These are phyloP conservation scores for Eulithis prunata DNA, from an alignment of 2,888 invertebrate species.

Conservation along the genomic window DNA sequence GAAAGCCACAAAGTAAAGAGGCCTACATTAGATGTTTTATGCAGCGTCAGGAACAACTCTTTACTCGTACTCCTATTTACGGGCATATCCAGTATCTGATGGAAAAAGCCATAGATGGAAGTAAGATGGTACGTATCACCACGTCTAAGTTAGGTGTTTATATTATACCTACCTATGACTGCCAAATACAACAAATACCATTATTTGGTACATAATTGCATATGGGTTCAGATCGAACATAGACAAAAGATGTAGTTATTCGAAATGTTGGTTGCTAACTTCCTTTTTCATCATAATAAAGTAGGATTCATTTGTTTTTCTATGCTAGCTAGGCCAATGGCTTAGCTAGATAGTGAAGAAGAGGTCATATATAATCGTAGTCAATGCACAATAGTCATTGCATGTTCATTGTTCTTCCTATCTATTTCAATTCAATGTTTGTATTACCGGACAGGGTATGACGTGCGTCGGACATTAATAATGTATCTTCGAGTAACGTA, in stretches of 20 bases:
- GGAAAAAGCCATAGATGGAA: too few relatives aligned
- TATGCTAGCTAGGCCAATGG: neutral
- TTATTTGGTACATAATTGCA: too few relatives aligned
- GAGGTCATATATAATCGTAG: constrained; percentile 4
- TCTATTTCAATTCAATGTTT: constrained; percentile 17
- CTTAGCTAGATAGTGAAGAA: neutral
- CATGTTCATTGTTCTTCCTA: constrained; percentile 20
- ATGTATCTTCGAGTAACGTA: constrained; percentile 7
- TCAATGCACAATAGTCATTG: constrained; percentile 13
- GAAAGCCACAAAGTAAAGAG: neutral
- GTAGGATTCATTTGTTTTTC: constrained; percentile 1
- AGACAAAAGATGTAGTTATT: neutral
- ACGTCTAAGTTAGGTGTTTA: too few relatives aligned
- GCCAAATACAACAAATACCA: too few relatives aligned
- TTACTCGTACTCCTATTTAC: too few relatives aligned
- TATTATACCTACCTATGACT: too few relatives aligned
- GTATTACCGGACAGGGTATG: constrained; percentile 18
- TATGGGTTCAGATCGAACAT: too few relatives aligned
- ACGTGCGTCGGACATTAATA: neutral
- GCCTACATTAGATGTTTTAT: neutral
- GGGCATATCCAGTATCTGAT: too few relatives aligned
- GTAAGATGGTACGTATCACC: too few relatives aligned
- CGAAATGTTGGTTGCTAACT: too few relatives aligned
- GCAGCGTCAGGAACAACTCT: too few relatives aligned
- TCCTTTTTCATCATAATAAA: neutral